Evolutionary conservation across 1,140 invertebrate species (phyloP).

Genomic region (Saccostrea echinata): DNA sequence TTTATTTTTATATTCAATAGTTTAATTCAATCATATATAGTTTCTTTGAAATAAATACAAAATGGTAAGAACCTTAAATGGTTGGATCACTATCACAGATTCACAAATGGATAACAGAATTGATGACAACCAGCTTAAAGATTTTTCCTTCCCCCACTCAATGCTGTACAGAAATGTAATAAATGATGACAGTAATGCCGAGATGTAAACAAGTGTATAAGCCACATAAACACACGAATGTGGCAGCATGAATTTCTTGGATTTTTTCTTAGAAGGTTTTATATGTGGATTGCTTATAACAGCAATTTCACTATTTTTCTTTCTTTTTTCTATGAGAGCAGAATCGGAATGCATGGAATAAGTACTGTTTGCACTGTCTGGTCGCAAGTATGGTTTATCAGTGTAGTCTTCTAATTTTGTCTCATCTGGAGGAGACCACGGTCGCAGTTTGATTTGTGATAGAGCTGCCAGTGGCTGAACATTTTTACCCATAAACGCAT

Average conservation of each 20-base stretch:
- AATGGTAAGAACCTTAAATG: constrained; percentile 57
- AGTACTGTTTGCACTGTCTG: constrained; percentile 30
- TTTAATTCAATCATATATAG: too few relatives aligned
- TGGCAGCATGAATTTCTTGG: constrained; percentile 60
- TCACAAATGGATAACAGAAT: constrained; percentile 68
- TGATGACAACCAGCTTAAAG: constrained; percentile 67
- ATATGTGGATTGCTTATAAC: not conserved
- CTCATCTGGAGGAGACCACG: constrained; percentile 6
- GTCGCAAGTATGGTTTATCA: constrained; percentile 12
- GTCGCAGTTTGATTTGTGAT: constrained; percentile 45
- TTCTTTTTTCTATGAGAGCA: constrained; percentile 7
- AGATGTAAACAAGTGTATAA: constrained; percentile 66
- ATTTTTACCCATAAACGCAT: constrained; percentile 57
- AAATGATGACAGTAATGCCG: constrained; percentile 63
- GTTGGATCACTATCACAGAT: constrained; percentile 67
- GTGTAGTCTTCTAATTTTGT: constrained; percentile 42
- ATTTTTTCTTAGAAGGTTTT: constrained; percentile 19
- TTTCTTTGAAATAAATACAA: not conserved
- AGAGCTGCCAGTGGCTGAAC: constrained; percentile 48
- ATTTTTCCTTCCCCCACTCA: constrained; percentile 72
- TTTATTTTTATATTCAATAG: too few relatives aligned
- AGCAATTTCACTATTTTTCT: constrained; percentile 27
- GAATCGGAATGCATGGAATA: constrained; percentile 16
- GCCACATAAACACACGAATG: constrained; percentile 67
- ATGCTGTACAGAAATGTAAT: constrained; percentile 74